phyloP scores from a whole-genome alignment of 1,140 invertebrate genomes.

The Drosophila nigrodunni region DNA sequence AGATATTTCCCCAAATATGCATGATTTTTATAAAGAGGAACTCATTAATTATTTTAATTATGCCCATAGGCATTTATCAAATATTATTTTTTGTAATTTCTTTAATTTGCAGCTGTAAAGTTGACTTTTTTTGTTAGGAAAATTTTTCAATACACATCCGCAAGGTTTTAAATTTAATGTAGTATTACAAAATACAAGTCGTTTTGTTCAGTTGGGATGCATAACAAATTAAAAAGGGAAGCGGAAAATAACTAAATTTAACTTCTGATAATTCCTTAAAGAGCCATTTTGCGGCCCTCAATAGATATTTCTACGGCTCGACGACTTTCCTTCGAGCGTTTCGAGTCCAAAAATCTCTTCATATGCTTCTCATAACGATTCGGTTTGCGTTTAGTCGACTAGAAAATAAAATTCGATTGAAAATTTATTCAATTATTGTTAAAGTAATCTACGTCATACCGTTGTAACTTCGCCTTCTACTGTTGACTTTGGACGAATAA shows the following conservation, averaged over 20 bases:
- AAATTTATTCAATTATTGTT: neutral
- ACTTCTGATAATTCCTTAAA: constrained; percentile 86
- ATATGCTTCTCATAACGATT: constrained; percentile 96
- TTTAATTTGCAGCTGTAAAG: neutral
- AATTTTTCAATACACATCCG: constrained; percentile 1
- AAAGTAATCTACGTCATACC: constrained; percentile 85
- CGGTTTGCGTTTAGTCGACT: constrained; percentile 92
- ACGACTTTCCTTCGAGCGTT: constrained; percentile 90
- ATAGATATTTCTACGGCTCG: constrained; percentile 97
- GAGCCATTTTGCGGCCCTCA: constrained; percentile 97
- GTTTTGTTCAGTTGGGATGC: constrained; percentile 9
- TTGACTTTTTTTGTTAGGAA: constrained; percentile 4
- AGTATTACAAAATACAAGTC: constrained; percentile 12
- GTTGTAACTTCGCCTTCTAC: constrained; percentile 93
- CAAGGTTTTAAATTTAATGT: constrained; percentile 12
- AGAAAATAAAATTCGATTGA: constrained; percentile 41
- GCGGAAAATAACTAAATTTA: constrained; percentile 16
- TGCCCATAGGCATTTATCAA: constrained; percentile 4
- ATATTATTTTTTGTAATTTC: constrained; percentile 3
- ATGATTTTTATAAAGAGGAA: constrained; percentile 20
- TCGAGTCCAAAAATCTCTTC: constrained; percentile 94
- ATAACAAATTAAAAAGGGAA: constrained; percentile 2
- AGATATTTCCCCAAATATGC: constrained; percentile 5
- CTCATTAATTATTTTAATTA: constrained; percentile 19
- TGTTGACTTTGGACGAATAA: constrained; percentile 96